Evolutionary conservation across 2,888 invertebrate genomes (phyloP), one percentile per base, ranked within the genome.

Genomic region (Mantis religiosa): DNA sequence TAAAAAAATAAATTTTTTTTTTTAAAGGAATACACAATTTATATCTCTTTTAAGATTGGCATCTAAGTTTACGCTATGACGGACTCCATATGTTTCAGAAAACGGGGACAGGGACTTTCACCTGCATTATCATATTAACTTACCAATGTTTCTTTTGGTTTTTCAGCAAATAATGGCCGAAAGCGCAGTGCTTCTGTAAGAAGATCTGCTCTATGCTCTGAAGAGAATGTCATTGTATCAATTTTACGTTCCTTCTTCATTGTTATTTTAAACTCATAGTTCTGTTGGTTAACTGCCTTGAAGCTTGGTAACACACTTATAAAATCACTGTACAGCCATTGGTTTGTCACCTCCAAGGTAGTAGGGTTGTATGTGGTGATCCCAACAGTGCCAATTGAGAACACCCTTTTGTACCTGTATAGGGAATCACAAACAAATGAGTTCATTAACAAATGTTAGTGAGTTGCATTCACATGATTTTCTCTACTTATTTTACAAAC

Each of bases 331-430:
- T 97, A 98, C 87, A 96, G 94, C 98, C 98, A 98, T 93, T 98
- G 97, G 94, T 99, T 99, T 89, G 99, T 99, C 91, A 98, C 95
- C 92, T 98, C 98, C 91, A 98, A 94, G 91, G 95, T 96, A 90
- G 95, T 95, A n/a, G 98, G 99, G 94, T 99, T 99, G 94, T 99
- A 99, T 1, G 99, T 99, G 85, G 99, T 98, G 91, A 99, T 97
- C 71, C 99, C 99, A 92, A 96, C 96, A 83, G 98, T 97, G 88
- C 99, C 99, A 92, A 99, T 96, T 14, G 99, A 98, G 93, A 99
- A 98, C 92, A 99, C 98, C 91, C 99, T 95, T 93, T 98, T 99
- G 94, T 99, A 99, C 92, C 97, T 97, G 92, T 71, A 91, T 20
- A 20, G 8, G 20, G 6, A 71, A 71, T 71, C 54, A n/a, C n/a